A percentile compares a stretch with the other conserved stretches of the same genome.
phyloP scores from a whole-genome alignment of 2,797 vertebrate species.

The Luscinia megarhynchos region DNA sequence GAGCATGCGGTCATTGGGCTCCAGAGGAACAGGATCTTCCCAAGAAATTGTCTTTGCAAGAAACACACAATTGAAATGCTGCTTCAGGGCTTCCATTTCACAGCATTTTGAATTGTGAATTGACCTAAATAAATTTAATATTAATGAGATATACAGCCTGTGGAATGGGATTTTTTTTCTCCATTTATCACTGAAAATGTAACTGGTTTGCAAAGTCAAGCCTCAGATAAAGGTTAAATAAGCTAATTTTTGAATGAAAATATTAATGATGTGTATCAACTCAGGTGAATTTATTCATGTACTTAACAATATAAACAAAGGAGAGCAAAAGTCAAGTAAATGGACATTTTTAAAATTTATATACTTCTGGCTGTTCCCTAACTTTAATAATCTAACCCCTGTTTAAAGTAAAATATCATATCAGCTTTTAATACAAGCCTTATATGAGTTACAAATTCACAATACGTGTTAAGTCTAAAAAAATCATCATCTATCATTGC shows the following conservation, averaged over 20 bases:
- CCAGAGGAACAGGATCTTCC: background rate
- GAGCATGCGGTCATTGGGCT: background rate
- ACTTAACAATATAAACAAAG: conserved; percentile 31
- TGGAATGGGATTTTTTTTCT: background rate
- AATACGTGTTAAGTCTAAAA: conserved; percentile 60
- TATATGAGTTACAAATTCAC: conserved; percentile 34
- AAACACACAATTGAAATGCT: background rate
- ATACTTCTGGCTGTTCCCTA: conserved; percentile 47
- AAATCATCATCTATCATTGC: conserved; percentile 58
- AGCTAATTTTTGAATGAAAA: background rate
- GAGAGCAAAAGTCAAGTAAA: conserved; percentile 19
- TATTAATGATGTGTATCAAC: background rate
- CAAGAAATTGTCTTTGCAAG: background rate
- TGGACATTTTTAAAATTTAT: conserved; percentile 4
- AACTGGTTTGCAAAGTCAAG: background rate
- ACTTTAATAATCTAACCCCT: conserved; percentile 50
- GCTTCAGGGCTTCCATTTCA: background rate
- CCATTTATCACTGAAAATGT: background rate
- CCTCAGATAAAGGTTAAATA: background rate
- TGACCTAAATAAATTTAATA: background rate
- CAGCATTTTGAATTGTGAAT: background rate
- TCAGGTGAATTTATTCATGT: background rate
- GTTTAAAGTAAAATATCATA: conserved; percentile 60
- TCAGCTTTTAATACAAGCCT: conserved; percentile 51
- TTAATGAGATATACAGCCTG: background rate